Conservation (phyloP, 2,797 vertebrate genomes). For the Danionella dracula region DNA sequence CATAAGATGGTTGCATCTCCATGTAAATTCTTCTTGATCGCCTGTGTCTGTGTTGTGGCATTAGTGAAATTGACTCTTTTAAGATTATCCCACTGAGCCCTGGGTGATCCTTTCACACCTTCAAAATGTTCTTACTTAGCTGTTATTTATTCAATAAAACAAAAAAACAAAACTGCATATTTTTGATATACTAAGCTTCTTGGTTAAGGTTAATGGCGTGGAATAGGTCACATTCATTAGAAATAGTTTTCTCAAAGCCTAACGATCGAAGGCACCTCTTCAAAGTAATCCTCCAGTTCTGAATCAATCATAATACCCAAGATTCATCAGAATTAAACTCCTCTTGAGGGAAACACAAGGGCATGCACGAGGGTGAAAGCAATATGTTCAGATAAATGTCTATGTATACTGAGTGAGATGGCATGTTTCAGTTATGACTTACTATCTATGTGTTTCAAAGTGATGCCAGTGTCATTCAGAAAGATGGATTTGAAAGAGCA, state of each 20-base stretch:
- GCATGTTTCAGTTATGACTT: slow-evolving; percentile 12
- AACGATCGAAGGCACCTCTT: slow-evolving; percentile 35
- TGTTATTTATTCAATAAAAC: background rate
- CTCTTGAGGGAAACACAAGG: background rate
- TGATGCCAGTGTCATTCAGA: slow-evolving; percentile 17
- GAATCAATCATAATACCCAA: slow-evolving; percentile 3
- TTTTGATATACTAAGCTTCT: slow-evolving; percentile 11
- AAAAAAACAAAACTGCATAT: slow-evolving; percentile 1
- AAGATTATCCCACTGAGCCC: too few species aligned
- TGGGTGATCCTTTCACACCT: too few species aligned
- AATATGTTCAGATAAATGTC: slow-evolving; percentile 2
- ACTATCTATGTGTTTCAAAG: background rate
- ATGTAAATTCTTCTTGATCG: too few species aligned
- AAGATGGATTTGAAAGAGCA: slow-evolving; percentile 2
- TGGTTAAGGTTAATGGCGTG: background rate
- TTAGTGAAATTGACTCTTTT: too few species aligned
- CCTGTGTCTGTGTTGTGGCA: too few species aligned
- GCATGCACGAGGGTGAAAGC: background rate
- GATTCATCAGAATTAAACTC: background rate
- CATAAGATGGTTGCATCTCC: too few species aligned
- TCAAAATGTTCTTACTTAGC: background rate
- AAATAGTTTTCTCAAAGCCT: slow-evolving; percentile 29
- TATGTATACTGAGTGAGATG: background rate
- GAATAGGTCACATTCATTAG: slow-evolving; percentile 29
- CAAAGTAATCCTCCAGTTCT: slow-evolving; percentile 23